Percentiles rank a stretch among this genome's conserved stretches.
Conservation (phyloP, 2,113 vertebrate genomes). For the Acrocephalus arundinaceus region DNA sequence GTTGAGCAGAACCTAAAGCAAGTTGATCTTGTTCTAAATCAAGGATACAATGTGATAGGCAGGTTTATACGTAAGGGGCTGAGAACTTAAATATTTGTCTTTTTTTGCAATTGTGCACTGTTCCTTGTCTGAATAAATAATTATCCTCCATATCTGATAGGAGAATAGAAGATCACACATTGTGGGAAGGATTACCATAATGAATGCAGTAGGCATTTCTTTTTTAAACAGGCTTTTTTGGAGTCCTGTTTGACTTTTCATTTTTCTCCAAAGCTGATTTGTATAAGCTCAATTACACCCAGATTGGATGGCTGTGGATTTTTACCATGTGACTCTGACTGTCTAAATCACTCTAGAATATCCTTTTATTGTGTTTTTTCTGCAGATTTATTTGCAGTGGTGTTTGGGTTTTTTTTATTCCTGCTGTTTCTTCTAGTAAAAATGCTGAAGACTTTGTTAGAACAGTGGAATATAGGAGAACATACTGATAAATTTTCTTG, state of each 20-base stretch:
- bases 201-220: neutral
- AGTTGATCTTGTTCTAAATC: conserved; percentile 15
- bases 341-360: neutral
- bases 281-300: neutral
- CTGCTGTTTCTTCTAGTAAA: neutral
- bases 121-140: neutral
- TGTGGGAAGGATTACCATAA: neutral
- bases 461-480: neutral
- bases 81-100: neutral
- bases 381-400: neutral
- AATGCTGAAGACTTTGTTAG: neutral
- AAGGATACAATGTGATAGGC: neutral
- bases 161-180: neutral
- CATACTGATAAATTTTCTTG: neutral
- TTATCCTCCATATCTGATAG: neutral
- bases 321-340: neutral
- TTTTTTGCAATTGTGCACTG: neutral
- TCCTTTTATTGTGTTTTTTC: neutral
- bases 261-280: neutral
- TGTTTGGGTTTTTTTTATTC: neutral
- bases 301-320: neutral
- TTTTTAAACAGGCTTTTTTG: neutral
- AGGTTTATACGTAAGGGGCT: neutral
- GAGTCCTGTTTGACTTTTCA: neutral
- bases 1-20: conserved; percentile 46